Conservation (phyloP, 2,888 invertebrate genomes). For the Andrena minutula region DNA sequence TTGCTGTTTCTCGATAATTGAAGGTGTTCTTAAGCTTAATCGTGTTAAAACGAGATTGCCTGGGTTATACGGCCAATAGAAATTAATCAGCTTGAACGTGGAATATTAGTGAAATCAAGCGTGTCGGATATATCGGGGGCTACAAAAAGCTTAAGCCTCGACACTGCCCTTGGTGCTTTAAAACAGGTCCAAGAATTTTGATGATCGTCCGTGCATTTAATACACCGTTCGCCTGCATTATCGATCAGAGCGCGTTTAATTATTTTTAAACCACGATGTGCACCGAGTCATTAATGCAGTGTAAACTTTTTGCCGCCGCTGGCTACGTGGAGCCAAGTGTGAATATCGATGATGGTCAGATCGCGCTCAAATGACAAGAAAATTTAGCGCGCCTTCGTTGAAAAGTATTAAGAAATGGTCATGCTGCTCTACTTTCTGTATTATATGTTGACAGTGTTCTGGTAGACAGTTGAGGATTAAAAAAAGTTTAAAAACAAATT, state of each 20-base stretch:
- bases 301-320: constrained; percentile 48
- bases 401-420: too few species aligned
- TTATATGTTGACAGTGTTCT: too few species aligned
- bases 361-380: not conserved
- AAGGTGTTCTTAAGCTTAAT: not conserved
- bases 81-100: constrained; percentile 38
- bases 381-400: not conserved
- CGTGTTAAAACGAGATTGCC: constrained; percentile 16
- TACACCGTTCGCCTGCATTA: constrained; percentile 33
- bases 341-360: constrained; percentile 33
- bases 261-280: constrained; percentile 57
- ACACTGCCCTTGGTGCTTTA: constrained; percentile 19
- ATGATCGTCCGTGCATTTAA: constrained; percentile 44
- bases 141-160: constrained; percentile 17
- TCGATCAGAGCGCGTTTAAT: constrained; percentile 51
- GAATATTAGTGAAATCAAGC: constrained; percentile 50
- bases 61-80: not conserved
- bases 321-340: constrained; percentile 44
- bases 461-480: too few species aligned
- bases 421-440: too few species aligned
- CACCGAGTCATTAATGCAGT: constrained; percentile 52
- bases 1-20: too few species aligned
- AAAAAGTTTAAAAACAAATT: too few species aligned
- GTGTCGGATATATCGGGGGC: constrained; percentile 16
- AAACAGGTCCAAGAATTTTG: constrained; percentile 49